phyloP scores from a whole-genome alignment of 2,113 vertebrate species.

The Psittacus erithacus region DNA sequence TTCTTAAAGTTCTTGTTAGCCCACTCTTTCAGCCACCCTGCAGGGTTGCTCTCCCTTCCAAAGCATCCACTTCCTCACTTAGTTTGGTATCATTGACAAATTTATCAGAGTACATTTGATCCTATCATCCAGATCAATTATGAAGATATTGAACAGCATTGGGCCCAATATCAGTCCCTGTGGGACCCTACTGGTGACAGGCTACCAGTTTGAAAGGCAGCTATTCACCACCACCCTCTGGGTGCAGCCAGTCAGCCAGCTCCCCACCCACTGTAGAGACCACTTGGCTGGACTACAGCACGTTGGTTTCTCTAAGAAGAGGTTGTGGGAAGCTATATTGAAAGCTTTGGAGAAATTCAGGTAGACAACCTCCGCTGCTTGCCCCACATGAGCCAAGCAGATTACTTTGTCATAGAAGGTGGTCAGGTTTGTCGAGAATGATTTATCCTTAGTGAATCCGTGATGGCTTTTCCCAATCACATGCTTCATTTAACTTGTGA shows the following conservation, averaged over 20 bases:
- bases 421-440: not conserved
- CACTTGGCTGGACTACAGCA: not conserved
- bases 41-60: not conserved
- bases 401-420: not conserved
- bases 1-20: not conserved
- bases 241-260: not conserved
- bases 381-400: not conserved
- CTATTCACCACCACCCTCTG: not conserved
- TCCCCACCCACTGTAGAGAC: not conserved
- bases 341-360: not conserved
- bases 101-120: not conserved
- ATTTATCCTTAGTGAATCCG: not conserved
- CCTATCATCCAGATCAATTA: not conserved
- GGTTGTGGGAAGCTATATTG: not conserved
- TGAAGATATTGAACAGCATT: not conserved
- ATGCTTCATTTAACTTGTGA: not conserved
- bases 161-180: not conserved
- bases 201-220: not conserved
- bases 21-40: not conserved
- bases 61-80: not conserved
- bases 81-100: not conserved
- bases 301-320: not conserved
- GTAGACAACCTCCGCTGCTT: not conserved
- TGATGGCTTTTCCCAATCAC: not conserved
- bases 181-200: not conserved